Evolutionary conservation across 2,113 vertebrate species (phyloP), one percentile per base, ranked within the genome.

Genomic region (Stigmatopora argus): DNA sequence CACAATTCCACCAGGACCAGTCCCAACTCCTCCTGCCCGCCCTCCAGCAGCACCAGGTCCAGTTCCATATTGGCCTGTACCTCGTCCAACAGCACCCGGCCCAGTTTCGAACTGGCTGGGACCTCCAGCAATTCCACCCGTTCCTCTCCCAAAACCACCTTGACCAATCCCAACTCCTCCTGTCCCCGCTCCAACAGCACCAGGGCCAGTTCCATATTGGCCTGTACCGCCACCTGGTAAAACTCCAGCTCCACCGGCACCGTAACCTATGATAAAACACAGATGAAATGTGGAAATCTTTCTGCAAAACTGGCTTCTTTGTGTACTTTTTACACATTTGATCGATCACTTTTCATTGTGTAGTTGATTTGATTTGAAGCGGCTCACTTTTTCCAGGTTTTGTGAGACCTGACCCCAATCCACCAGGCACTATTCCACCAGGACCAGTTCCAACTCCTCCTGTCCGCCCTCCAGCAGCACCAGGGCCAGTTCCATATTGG

Each of bases 321-420:
- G 35, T 61, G 44, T 34, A 65, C 11, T 60, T 73, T 11, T 8
- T 3, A 73, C n/a, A 41, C 2, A 64, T 68, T 69, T 65, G 23
- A 38, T 23, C 60, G 56, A 68, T 1, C 12, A 63, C 11, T 38
- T 61, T 31, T 72, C 4, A 14, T 7, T 14, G 44, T 64, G 44
- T 26, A 67, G 12, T 59, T 66, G 19, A 48, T 23, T 62, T 67
- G 59, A 18, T 57, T 53, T 3, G 14, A 6, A 64, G n/a, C 18
- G 48, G 3, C 83, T 81, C 68, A 90, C 85, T 86, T 88, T 91
- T 90, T 70, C 75, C 72, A 78, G 83, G 82, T 84, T 89, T 90
- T 53, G 67, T 21, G 15, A 47, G 66, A 26, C 62, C 77, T 11
- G 19, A 44, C 13, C 64, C 74, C 4, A 48, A 68, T 45, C 59